A percentile compares a stretch with the other conserved stretches of the same genome.
Conservation (phyloP, 2,113 vertebrate species). For the Podarcis muralis region DNA sequence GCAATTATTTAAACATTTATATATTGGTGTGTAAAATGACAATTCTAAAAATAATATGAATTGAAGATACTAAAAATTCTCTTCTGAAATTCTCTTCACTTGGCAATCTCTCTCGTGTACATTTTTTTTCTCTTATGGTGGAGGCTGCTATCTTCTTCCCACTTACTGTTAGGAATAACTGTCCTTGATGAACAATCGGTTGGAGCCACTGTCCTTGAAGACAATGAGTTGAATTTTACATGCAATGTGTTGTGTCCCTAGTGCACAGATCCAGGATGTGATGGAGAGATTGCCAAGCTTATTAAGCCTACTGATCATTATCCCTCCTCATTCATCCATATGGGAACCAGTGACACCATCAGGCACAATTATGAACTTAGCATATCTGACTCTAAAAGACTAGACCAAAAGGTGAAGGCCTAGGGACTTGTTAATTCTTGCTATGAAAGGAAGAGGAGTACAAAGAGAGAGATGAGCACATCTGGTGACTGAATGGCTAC, state of each 20-base stretch:
- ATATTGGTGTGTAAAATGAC: conserved; percentile 20
- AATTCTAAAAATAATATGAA: neutral
- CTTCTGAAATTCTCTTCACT: conserved; percentile 10
- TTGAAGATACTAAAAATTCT: neutral
- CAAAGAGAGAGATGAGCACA: neutral
- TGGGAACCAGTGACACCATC: neutral
- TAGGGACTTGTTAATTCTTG: neutral
- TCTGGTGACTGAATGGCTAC: neutral
- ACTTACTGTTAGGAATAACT: neutral
- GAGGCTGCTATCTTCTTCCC: neutral
- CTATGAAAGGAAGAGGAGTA: neutral
- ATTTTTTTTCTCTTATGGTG: neutral
- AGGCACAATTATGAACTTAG: neutral
- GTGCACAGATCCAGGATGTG: neutral
- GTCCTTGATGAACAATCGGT: neutral
- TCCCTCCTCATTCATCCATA: neutral
- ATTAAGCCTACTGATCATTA: neutral
- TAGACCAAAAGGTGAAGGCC: neutral
- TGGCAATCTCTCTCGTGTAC: neutral
- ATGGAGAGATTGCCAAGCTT: neutral
- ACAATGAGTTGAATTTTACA: neutral
- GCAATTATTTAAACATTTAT: neutral
- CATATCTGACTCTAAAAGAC: neutral
- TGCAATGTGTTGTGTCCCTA: neutral
- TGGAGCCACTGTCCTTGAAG: neutral